These are phyloP conservation scores for Strix aluco DNA, from an alignment of 2,113 vertebrate genomes.

Conservation along the genomic window DNA sequence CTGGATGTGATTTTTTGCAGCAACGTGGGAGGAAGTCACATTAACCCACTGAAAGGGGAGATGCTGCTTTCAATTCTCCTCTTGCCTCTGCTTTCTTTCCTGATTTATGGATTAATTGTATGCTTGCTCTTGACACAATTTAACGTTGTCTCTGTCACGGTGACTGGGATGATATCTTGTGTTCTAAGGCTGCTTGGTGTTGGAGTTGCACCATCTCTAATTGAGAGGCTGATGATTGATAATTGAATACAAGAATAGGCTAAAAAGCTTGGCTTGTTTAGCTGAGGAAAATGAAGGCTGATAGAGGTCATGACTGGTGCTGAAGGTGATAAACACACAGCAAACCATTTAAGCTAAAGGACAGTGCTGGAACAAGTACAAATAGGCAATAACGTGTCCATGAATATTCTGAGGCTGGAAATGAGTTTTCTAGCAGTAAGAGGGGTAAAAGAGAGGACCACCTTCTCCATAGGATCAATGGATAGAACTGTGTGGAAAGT, in stretches of 20 bases:
- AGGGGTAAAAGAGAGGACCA: background rate
- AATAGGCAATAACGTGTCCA: background rate
- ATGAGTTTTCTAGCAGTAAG: background rate
- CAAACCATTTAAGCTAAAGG: slow-evolving; percentile 31
- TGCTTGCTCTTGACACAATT: background rate
- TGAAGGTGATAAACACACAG: background rate
- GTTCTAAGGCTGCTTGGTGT: background rate
- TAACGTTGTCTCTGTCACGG: background rate
- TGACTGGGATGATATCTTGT: background rate
- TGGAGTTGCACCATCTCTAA: background rate
- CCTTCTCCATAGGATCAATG: background rate
- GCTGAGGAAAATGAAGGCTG: slow-evolving; percentile 11
- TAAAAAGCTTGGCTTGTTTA: slow-evolving; percentile 45
- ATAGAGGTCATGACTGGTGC: slow-evolving; percentile 10
- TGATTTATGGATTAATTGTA: slow-evolving; percentile 5
- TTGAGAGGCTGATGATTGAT: slow-evolving; percentile 56
- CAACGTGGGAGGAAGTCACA: slow-evolving; percentile 15
- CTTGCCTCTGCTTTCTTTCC: background rate
- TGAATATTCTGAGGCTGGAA: slow-evolving; percentile 43
- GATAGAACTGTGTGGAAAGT: background rate
- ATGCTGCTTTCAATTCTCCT: slow-evolving; percentile 25
- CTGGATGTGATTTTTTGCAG: background rate
- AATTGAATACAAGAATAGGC: slow-evolving; percentile 13
- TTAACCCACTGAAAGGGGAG: slow-evolving; percentile 28
- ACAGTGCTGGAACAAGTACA: slow-evolving; percentile 49